Conservation (phyloP, 2,113 vertebrate species). For the Epinephelus moara region DNA sequence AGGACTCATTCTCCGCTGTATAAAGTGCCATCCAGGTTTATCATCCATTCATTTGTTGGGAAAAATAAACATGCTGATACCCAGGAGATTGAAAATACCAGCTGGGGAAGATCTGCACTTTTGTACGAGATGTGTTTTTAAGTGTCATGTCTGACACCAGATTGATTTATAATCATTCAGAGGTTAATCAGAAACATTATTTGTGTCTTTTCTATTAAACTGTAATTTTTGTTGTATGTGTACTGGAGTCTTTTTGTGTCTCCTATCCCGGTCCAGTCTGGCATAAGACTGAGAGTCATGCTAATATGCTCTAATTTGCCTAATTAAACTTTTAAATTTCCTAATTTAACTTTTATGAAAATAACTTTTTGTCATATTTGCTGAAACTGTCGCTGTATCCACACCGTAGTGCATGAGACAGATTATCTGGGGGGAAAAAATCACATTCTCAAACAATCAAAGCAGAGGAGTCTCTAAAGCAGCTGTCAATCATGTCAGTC, state of each 20-base stretch:
- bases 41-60: background rate
- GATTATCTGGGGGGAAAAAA: too few relatives aligned
- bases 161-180: slow-evolving; percentile 3
- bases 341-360: too few relatives aligned
- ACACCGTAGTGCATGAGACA: too few relatives aligned
- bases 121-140: background rate
- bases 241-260: slow-evolving; percentile 8
- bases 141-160: background rate
- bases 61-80: background rate
- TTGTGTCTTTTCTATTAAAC: background rate
- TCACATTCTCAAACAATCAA: too few relatives aligned
- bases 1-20: slow-evolving; percentile 8
- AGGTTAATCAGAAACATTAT: background rate
- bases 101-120: background rate
- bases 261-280: background rate
- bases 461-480: too few relatives aligned
- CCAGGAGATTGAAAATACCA: background rate
- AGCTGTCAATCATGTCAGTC: too few relatives aligned
- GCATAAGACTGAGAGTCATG: background rate
- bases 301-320: slow-evolving; percentile 1
- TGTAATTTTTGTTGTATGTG: slow-evolving; percentile 4
- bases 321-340: too few relatives aligned
- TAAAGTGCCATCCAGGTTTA: slow-evolving; percentile 19
- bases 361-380: too few relatives aligned
- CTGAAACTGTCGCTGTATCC: too few relatives aligned